These are phyloP conservation scores for Hyperoplus lanceolatus DNA, from an alignment of 2,797 vertebrate genomes.

Conservation along the genomic window DNA sequence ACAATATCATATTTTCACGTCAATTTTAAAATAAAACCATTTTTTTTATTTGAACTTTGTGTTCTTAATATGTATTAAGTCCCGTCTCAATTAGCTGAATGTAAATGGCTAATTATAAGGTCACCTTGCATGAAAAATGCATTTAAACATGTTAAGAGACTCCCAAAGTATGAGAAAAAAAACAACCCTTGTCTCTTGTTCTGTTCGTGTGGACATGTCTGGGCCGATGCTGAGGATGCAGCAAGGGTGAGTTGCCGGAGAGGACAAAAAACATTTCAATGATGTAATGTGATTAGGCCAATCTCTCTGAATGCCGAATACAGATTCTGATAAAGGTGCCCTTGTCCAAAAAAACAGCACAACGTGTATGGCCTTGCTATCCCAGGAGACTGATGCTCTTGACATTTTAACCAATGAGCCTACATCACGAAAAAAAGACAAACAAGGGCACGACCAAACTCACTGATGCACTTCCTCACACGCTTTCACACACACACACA, in stretches of 20 bases:
- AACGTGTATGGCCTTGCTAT: constrained; percentile 31
- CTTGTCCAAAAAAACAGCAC: constrained; percentile 56
- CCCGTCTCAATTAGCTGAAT: background rate
- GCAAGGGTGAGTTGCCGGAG: background rate
- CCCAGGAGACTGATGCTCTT: constrained; percentile 64
- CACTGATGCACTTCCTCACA: constrained; percentile 5
- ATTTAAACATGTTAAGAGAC: too few species aligned
- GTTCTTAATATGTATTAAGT: background rate
- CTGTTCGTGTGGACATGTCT: background rate
- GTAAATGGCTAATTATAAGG: background rate
- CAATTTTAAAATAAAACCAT: background rate
- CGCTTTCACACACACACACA: background rate
- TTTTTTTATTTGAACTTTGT: background rate
- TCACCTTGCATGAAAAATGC: too few species aligned
- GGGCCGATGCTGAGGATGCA: background rate
- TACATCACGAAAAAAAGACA: constrained; percentile 40
- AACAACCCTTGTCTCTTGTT: background rate
- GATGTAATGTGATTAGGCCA: constrained; percentile 52
- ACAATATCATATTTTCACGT: background rate
- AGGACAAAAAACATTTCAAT: constrained; percentile 30
- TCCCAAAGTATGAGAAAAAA: too few species aligned
- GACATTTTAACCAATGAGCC: constrained; percentile 69
- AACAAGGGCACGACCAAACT: constrained; percentile 46
- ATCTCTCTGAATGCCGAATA: constrained; percentile 47
- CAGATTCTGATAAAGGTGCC: constrained; percentile 69